Base-by-base conservation (phyloP, 2,797 vertebrate species). In the Aplochiton taeniatus region DNA sequence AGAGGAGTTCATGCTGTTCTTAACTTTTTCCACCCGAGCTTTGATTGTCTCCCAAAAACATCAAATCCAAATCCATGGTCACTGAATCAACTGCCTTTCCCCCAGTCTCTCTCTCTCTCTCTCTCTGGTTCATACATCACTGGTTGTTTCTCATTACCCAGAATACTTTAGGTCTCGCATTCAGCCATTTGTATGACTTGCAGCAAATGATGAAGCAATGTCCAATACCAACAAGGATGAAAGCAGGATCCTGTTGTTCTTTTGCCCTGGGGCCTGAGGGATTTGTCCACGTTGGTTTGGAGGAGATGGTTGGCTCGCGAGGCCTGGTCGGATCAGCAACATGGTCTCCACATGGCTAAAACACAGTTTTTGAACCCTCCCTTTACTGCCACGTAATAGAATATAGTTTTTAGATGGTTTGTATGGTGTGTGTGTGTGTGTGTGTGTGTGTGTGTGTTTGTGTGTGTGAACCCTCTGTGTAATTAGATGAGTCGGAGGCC, bases 31-130 rank as follows among this genome's bases (percentile, higher is more conserved):
- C n/a, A 60, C 66, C 57, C 16, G 54, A 64, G 51, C 63, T 69
- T 77, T 85, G 70, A 75, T 73, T 77, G 70, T 76, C 53, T 77
- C 58, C 69, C 60, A 72, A 64, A 44, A 72, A 71, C 75, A 75
- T 67, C 44, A 58, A 60, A 69, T 45, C 63, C 63, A 31, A 75
- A 70, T 68, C 66, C 43, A 16, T 64, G 51, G 65, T 66, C 60
- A 70, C 48, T 72, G 48, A 76, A 65, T 83, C n/a, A 72, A 63
- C 61, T 44, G 20, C 42, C 63, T 80, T 76, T 77, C 48, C 63
- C n/a, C n/a, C n/a, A n/a, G n/a, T n/a, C n/a, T n/a, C n/a, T n/a
- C n/a, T n/a, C n/a, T n/a, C n/a, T n/a, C 62, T 67, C 43, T 31
- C 44, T 61, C 17, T 31, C 41, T 61, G 19, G 56, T 69, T 42